Percentiles rank a stretch among this genome's conserved stretches.
phyloP scores from a whole-genome alignment of 2,113 vertebrate genomes.

The Hylia prasina region DNA sequence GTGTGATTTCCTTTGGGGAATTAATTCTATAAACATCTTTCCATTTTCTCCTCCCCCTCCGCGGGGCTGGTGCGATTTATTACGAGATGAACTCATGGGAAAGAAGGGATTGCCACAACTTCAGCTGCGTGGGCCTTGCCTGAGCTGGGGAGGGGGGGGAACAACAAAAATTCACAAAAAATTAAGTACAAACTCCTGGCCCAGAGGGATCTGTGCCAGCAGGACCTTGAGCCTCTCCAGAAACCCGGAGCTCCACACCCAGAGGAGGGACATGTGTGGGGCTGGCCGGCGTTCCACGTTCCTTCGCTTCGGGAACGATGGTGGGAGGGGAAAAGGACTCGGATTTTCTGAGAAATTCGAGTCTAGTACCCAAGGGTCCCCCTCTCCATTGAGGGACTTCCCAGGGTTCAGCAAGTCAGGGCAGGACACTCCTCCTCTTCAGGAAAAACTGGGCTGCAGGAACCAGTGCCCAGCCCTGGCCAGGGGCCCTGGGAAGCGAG shows the following conservation, averaged over 20 bases:
- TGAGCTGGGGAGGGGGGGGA: background rate
- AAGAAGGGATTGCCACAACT: slow-evolving; percentile 47
- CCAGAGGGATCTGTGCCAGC: slow-evolving; percentile 19
- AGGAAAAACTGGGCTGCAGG: background rate
- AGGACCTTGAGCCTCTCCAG: background rate
- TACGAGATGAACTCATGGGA: slow-evolving; percentile 58
- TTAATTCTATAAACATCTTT: slow-evolving; percentile 50
- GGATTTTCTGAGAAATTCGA: slow-evolving; percentile 20
- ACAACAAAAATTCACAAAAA: background rate
- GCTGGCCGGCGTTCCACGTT: background rate
- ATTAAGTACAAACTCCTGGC: background rate
- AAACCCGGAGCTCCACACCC: background rate
- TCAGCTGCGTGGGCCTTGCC: slow-evolving; percentile 38
- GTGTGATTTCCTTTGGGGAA: slow-evolving; percentile 45
- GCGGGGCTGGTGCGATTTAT: slow-evolving; percentile 41
- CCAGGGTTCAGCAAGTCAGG: slow-evolving; percentile 41
- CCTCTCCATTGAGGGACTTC: slow-evolving; percentile 19
- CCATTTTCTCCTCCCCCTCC: slow-evolving; percentile 38
- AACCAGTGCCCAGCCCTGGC: slow-evolving; percentile 32
- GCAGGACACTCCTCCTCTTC: slow-evolving; percentile 25
- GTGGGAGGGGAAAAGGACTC: background rate
- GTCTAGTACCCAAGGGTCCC: slow-evolving; percentile 28
- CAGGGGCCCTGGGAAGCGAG: slow-evolving; percentile 36
- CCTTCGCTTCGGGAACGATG: background rate
- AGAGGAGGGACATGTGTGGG: background rate